Conservation (phyloP, 2,113 vertebrate species). For the Sinosuthora webbiana region DNA sequence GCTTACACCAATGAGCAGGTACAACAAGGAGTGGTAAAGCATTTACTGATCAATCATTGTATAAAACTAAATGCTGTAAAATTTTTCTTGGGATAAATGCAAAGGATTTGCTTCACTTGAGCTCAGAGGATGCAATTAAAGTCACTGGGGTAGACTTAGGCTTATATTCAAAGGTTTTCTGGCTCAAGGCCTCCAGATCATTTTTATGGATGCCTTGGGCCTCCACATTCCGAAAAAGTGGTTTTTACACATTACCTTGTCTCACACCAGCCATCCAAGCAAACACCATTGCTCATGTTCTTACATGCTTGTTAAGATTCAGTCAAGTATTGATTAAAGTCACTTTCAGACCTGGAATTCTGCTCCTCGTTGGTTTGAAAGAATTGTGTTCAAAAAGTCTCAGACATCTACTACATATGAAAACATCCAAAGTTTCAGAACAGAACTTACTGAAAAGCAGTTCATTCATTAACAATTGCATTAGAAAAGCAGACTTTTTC, state of each 20-base stretch:
- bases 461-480: background rate
- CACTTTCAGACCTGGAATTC: background rate
- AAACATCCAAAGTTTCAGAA: background rate
- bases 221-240: background rate
- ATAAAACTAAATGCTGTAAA: background rate
- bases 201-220: background rate
- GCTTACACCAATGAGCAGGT: background rate
- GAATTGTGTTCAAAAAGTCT: background rate
- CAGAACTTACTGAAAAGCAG: background rate
- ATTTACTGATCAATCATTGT: background rate
- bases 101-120: background rate
- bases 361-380: background rate
- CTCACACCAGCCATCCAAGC: background rate
- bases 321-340: background rate
- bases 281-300: accelerated
- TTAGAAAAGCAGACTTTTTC: background rate
- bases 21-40: background rate
- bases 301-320: background rate
- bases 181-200: background rate
- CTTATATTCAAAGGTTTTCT: background rate
- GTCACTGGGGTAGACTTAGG: background rate
- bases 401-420: background rate
- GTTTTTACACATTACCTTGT: background rate
- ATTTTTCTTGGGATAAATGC: background rate
- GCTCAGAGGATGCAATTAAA: background rate